Conservation (phyloP, 2,888 invertebrate genomes). For the Myathropa florea region DNA sequence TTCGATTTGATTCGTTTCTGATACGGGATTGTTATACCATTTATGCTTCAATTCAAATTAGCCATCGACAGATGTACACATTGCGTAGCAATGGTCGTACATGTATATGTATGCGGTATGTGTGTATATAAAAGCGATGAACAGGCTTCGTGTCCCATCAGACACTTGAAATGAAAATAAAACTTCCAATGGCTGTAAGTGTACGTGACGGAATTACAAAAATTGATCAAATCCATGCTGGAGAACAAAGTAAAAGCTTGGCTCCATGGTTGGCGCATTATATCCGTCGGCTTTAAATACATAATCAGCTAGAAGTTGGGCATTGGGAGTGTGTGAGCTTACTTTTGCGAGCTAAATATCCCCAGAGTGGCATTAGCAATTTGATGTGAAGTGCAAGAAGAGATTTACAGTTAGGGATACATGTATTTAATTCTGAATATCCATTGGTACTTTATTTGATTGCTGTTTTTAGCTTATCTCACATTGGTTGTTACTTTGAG, state of each 20-base stretch:
- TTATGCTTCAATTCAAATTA: constrained; percentile 62
- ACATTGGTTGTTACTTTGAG: neutral
- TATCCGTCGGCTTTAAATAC: constrained; percentile 16
- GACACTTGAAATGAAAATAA: constrained; percentile 37
- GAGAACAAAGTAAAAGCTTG: constrained; percentile 7
- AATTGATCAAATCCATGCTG: constrained; percentile 18
- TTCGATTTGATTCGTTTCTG: constrained; percentile 69
- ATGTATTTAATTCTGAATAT: constrained; percentile 18
- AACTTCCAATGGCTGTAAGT: constrained; percentile 25
- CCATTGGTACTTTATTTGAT: constrained; percentile 8
- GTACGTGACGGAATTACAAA: constrained; percentile 63
- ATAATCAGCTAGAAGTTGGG: constrained; percentile 26
- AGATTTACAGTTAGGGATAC: constrained; percentile 23
- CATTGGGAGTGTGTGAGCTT: neutral
- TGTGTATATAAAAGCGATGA: constrained; percentile 29
- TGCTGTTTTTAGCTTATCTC: neutral
- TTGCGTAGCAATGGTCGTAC: neutral
- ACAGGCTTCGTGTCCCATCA: constrained; percentile 26
- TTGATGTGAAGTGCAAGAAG: constrained; percentile 6
- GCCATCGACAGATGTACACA: constrained; percentile 26
- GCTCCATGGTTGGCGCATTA: neutral
- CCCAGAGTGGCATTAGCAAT: constrained; percentile 36
- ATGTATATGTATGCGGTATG: neutral
- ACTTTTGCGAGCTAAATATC: neutral
- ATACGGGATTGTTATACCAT: constrained; percentile 62